Base-by-base conservation (phyloP, 2,888 invertebrate genomes). In the Temnothorax rugatulus region DNA sequence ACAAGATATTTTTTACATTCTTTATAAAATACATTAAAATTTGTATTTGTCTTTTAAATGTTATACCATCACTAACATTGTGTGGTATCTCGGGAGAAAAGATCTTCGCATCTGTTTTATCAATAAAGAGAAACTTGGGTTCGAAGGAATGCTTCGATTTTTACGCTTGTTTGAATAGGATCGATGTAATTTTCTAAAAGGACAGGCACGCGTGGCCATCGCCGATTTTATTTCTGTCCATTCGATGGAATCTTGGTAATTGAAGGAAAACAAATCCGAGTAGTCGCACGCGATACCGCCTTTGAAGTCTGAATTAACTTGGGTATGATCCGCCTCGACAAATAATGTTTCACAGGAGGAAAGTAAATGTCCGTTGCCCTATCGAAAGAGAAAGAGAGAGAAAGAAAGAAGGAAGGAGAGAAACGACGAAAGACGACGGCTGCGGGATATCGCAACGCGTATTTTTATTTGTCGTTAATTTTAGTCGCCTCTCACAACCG, bases 391-490 rank as follows among this genome's bases (percentile, higher is more conserved):
- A 52, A 54, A 61, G 68, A 69, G 57, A 57, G 57, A 57, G 61
- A 61, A 4, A n/a, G 21, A n/a, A 13, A 18, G 52, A 75, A 57
- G 44, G 75, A 57, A 41, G 44, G 52, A 29, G 71, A 63, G 61
- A 50, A 61, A 54, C n/a, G 68, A 57, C 47, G 38, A 29, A 4
- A 61, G 9, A 73, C 50, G 44, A 59, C 57, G 52, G 61, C 47
- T 68, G 71, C 21, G 73, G 54, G 29, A 71, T 57, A 69, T 69
- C 69, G 69, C 34, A 18, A 69, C 47, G 69, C 21, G 71, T 69
- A 69, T 81, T 81, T 81, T 82, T 73, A 69, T 71, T 61, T 79
- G 25, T 18, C 47, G 59, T 81, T 81, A 81, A 81, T 81, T 81
- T 81, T 81, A 81, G 71, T 81, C 59, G 52, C 64, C 38, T 76